Conservation (phyloP, 2,888 invertebrate species). For the Miltochrista miniata region DNA sequence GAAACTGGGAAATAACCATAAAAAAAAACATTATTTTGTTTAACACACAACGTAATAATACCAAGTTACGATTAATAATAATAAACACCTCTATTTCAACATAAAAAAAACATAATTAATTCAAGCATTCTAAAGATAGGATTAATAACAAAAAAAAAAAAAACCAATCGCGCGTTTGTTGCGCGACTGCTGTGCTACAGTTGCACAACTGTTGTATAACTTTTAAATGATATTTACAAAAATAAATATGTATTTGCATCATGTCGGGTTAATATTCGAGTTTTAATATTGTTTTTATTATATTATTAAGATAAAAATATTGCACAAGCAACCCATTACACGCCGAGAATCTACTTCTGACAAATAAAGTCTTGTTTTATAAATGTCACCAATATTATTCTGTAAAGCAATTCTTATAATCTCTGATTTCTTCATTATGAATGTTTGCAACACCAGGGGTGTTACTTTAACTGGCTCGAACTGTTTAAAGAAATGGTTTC, state of each 20-base stretch:
- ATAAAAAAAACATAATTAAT: slow-evolving; percentile 1
- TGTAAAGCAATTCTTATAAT: background rate
- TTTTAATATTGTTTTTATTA: slow-evolving; percentile 12
- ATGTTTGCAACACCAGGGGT: too few relatives aligned
- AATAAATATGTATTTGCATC: slow-evolving; percentile 4
- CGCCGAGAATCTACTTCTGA: background rate
- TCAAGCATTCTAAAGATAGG: slow-evolving; percentile 3
- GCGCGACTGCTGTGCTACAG: slow-evolving; percentile 2
- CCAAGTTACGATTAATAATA: background rate
- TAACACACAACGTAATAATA: slow-evolving; percentile 3
- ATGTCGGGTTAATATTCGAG: slow-evolving; percentile 15
- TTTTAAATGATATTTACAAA: background rate
- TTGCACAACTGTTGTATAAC: background rate
- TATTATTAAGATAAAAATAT: slow-evolving; percentile 24
- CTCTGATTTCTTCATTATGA: too few relatives aligned
- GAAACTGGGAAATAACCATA: background rate
- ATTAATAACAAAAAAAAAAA: slow-evolving; percentile 2
- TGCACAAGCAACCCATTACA: slow-evolving; percentile 26
- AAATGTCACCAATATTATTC: background rate
- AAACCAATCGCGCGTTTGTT: background rate
- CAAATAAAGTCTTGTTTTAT: background rate
- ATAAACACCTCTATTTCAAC: background rate
- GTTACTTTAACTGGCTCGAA: too few relatives aligned
- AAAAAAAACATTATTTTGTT: slow-evolving; percentile 1
- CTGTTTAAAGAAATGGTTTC: too few relatives aligned